These are phyloP conservation scores for Tretioscincus oriximinensis DNA, from an alignment of 2,113 vertebrate genomes.

Conservation along the genomic window DNA sequence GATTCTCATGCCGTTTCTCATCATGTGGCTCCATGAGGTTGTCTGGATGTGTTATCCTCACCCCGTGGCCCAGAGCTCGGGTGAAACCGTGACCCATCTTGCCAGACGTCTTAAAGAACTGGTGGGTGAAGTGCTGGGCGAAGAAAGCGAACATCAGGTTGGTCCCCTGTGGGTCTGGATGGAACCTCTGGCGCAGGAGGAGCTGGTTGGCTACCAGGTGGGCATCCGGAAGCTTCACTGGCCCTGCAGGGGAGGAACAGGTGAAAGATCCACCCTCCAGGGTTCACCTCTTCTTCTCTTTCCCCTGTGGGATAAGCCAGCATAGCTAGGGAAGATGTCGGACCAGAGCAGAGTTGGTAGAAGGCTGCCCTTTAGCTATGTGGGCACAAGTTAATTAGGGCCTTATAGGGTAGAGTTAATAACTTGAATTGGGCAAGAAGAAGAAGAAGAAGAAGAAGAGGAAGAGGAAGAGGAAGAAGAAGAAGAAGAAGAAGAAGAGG, in stretches of 20 bases:
- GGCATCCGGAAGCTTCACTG: constrained; percentile 80
- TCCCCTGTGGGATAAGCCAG: not conserved
- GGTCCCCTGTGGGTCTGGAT: constrained; percentile 84
- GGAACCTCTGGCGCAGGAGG: constrained; percentile 80
- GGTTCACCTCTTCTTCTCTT: not conserved
- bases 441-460: too few species aligned
- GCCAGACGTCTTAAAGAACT: constrained; percentile 91
- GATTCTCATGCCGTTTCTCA: too few species aligned
- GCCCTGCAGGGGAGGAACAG: constrained; percentile 72
- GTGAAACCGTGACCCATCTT: constrained; percentile 84
- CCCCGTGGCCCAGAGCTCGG: constrained; percentile 89
- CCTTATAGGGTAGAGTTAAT: not conserved
- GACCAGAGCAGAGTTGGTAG: not conserved
- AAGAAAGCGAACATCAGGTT: constrained; percentile 97
- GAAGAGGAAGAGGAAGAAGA: too few species aligned
- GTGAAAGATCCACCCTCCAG: not conserved
- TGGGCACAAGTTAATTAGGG: too few species aligned
- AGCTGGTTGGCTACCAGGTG: constrained; percentile 76
- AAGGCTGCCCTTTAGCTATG: not conserved
- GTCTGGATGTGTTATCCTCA: constrained; percentile 61
- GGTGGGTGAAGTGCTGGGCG: constrained; percentile 96
- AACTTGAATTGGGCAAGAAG: too few species aligned
- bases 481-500: too few species aligned
- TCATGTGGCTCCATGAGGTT: too few species aligned
- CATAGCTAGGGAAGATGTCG: not conserved